Conservation (phyloP, 2,113 vertebrate species). For the Cnemophilus loriae region DNA sequence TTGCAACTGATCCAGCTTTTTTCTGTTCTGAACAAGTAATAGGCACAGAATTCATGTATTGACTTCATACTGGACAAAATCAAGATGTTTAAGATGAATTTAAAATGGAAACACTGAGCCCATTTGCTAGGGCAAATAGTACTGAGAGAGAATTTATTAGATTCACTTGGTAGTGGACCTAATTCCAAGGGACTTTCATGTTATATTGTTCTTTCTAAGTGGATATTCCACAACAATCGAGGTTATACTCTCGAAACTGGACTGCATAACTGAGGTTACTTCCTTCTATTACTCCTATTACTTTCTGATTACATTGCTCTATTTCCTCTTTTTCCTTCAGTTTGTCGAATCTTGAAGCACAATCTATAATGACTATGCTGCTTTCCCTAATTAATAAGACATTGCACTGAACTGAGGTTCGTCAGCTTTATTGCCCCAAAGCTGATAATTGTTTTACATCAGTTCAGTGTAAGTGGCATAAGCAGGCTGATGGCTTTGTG, state of each 20-base stretch:
- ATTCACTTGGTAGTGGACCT: background rate
- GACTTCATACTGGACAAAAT: background rate
- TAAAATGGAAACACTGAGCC: background rate
- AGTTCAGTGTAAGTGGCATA: background rate
- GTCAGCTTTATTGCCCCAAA: background rate
- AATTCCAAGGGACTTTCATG: background rate
- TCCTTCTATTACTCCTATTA: background rate
- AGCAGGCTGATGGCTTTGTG: background rate
- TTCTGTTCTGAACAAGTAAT: background rate
- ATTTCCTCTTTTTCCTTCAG: background rate
- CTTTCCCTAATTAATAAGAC: background rate
- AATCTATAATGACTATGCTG: background rate
- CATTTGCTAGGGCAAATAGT: background rate
- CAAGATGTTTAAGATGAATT: background rate
- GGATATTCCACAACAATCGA: background rate
- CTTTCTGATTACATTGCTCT: background rate
- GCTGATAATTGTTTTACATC: background rate
- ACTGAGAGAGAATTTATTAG: background rate
- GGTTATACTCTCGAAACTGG: background rate
- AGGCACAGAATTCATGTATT: background rate
- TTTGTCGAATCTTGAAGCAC: background rate
- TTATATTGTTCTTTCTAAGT: background rate
- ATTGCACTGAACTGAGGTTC: background rate
- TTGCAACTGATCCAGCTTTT: background rate
- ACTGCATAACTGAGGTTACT: background rate